Percentiles rank a stretch among this genome's conserved stretches.
These are phyloP conservation scores for Larimichthys polyactis DNA, from an alignment of 2,113 vertebrate species.

Conservation along the genomic window DNA sequence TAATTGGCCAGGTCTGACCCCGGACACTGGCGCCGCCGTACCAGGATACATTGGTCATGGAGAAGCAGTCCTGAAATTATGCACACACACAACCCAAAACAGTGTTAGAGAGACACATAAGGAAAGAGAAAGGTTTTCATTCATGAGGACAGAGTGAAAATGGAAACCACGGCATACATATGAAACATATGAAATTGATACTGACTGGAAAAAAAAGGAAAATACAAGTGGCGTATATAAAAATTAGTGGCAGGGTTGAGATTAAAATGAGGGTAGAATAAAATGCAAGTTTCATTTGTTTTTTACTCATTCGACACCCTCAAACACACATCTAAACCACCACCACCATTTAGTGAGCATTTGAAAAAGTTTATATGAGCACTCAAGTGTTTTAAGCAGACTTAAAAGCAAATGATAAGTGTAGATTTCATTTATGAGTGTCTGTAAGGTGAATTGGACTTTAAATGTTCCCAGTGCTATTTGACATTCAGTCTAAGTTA, in stretches of 20 bases:
- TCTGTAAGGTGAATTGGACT: not conserved
- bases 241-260: not conserved
- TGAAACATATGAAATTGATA: not conserved
- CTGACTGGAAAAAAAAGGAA: not conserved
- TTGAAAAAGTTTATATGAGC: not conserved
- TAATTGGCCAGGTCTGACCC: constrained; percentile 90
- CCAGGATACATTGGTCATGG: constrained; percentile 93
- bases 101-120: not conserved
- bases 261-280: not conserved
- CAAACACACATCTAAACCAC: not conserved
- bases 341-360: not conserved
- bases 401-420: not conserved
- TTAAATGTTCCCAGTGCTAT: not conserved
- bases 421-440: not conserved
- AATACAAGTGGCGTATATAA: not conserved
- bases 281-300: not conserved
- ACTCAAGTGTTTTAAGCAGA: not conserved
- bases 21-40: constrained; percentile 87
- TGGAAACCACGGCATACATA: not conserved
- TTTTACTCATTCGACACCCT: not conserved
- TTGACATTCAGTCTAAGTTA: not conserved
- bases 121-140: not conserved
- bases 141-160: not conserved
- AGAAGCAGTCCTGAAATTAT: constrained; percentile 89
- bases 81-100: not conserved